Evolutionary conservation across 23 tunicate genomes (phyloP).

Genomic region (Halocynthia roretzi): DNA sequence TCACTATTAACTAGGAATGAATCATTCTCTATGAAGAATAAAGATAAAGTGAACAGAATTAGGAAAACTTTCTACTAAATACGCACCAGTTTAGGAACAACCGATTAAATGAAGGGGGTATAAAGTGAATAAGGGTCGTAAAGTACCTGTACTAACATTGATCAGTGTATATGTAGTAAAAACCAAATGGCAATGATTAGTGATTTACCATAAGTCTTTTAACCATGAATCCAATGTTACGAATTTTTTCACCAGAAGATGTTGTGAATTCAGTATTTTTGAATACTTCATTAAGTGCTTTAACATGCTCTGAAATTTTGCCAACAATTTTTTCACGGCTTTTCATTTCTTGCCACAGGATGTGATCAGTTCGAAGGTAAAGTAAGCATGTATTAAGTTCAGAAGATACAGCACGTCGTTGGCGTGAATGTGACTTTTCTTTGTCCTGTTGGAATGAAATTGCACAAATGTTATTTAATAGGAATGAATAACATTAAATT

Average conservation of each 20-base stretch:
- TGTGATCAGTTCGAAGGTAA: slow-evolving; percentile 54
- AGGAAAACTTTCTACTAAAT: too few species aligned
- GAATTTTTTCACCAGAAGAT: slow-evolving; percentile 22
- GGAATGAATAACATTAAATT: too few species aligned
- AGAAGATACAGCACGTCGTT: slow-evolving; percentile 30
- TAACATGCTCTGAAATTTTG: slow-evolving; percentile 79
- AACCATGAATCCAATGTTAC: slow-evolving; percentile 56
- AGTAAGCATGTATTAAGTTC: slow-evolving; percentile 47
- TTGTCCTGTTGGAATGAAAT: neutral
- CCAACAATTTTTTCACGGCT: slow-evolving; percentile 56
- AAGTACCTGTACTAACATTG: too few species aligned
- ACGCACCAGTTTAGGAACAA: too few species aligned
- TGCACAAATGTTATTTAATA: too few species aligned
- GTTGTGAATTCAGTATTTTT: slow-evolving; percentile 36
- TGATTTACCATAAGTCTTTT: slow-evolving; percentile 55
- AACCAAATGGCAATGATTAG: neutral
- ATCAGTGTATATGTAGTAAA: too few species aligned
- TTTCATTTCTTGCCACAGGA: slow-evolving; percentile 37
- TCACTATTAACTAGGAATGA: too few species aligned
- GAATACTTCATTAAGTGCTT: slow-evolving; percentile 68
- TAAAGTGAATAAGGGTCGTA: too few species aligned
- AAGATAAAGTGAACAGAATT: too few species aligned
- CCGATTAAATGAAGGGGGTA: too few species aligned
- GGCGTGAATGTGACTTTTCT: slow-evolving; percentile 21
- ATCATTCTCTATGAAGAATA: too few species aligned